Evolutionary conservation across 2,113 vertebrate genomes (phyloP), one percentile per base, ranked within the genome.

Genomic region (Serinus canaria): DNA sequence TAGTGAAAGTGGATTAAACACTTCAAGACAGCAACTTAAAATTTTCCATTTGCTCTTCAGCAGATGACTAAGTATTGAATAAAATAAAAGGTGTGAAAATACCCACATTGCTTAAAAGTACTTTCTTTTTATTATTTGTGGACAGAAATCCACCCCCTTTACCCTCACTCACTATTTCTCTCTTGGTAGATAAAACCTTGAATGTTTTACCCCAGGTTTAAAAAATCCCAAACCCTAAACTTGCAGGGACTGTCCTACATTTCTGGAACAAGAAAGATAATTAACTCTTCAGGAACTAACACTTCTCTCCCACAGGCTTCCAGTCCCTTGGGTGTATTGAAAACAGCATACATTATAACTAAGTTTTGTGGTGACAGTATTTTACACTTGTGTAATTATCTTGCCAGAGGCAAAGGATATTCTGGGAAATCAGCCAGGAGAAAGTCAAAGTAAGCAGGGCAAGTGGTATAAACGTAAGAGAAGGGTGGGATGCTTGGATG

Each of bases 401-500:
- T 83, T 96, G 92, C 89, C 80, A 84, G 92, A 93, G 80, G 88
- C 76, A 72, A 96, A 89, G 83, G 77, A 96, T 96, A 91, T 93
- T 96, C 92, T 70, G 86, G 95, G 89, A 95, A 87, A 91, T 50
- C 58, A 87, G 90, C 91, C 95, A 95, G 87, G 41, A 88, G 92
- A 92, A 95, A 95, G 93, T 95, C 89, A 88, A 10, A 95, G 83
- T 77, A 96, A 97, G 83, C 82, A 96, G 79, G 59, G 89, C 80
- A 93, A 94, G 87, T 94, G 83, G 87, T 94, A 80, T 63, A 94
- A 95, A 95, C 1, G 19, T 94, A 77, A 96, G 83, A 95, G 90
- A 82, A 92, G 95, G 90, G 93, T 41, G 81, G 87, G 90, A 96
- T 95, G 76, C 53, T 96, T 83, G 87, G 90, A 95, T 82, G 41